Evolutionary conservation across 2,888 invertebrate genomes (phyloP), one percentile per base, ranked within the genome.

Genomic region (Eucriotettix oculatus): DNA sequence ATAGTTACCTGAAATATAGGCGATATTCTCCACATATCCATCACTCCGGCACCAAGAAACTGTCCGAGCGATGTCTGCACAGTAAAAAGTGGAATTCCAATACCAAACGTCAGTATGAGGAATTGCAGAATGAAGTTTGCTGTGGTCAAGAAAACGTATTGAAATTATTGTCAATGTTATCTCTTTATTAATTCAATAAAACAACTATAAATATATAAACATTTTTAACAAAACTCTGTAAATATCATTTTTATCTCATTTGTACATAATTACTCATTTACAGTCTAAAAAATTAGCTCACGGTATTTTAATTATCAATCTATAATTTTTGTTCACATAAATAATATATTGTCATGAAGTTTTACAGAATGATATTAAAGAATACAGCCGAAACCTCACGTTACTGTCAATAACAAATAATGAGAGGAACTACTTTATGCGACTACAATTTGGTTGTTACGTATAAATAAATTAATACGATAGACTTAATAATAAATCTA

Each of bases 1-100:
- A 29, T 29, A 29, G 29, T 29, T 67, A 75, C 93, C 76, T 73
- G 68, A 71, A 93, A 92, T 67, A 93, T 83, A 0, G 94, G 94
- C 59, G 92, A 92, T 68, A 93, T 91, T 68, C 82, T 83, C 93
- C 93, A 94, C 92, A 93, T 92, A 68, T 91, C 90, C 62, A 93
- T 82, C 1, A 90, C 87, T 0, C 93, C 93, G 0, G 90, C 83
- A 56, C 85, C 84, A 62, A 93, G 75, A 67, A 90, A 86, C 72
- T 91, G 89, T 2, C 94, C 93, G 67, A 93, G 76, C 66, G 89
- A 87, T 72, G 90, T 80, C 73, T 91, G 89, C 57, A 93, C 78
- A 60, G 90, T 89, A 68, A 92, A 82, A 65, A 93, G 73, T 10
- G 94, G 93, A 69, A 93, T 85, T 68, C 90, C 90, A 69, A 90